Base-by-base conservation (phyloP, 2,888 invertebrate genomes). In the Taenaris catops region DNA sequence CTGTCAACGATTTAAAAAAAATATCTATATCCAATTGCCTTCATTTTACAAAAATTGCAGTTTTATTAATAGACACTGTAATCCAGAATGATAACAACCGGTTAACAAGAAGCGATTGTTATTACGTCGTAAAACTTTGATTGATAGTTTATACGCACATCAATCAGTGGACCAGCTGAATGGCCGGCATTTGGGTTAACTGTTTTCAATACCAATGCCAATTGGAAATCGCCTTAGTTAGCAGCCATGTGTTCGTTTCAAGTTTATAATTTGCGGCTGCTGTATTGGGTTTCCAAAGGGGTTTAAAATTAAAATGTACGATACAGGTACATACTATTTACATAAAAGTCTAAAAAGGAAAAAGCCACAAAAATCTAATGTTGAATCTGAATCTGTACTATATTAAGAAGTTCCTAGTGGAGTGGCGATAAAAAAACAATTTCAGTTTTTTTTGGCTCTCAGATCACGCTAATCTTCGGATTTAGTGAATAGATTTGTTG, bases 111-210 rank as follows among this genome's bases (percentile, higher is more conserved):
- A 66, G 61, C 69, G 68, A 69, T 78, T 78, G 79, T 76, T 68
- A 67, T 65, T 61, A 53, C 58, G 56, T 64, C 71, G 78, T 83
- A 70, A 81, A 83, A 73, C 68, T 65, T 66, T 81, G 81, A 83
- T 81, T 78, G 79, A 81, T 78, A 65, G 74, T 73, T 74, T 75
- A 76, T 63, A 56, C 66, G 72, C 67, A 58, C 79, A 71, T 80
- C 78, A 75, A 80, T 80, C 64, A 32, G 53, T 55, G 55, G 52
- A 55, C 58, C 60, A 51, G 50, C 58, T 58, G 67, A 67, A 72
- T 64, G 62, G 57, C 51, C 44, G 36, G 39, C 54, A 58, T 49
- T 63, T 72, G 53, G 74, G 76, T 78, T 78, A 76, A 73, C 68
- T 60, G 64, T 67, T 63, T 72, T 66, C 74, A 70, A 69, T 72